These are phyloP conservation scores for Cryptomyrus ogoouensis DNA, from an alignment of 2,113 vertebrate genomes.

Conservation along the genomic window DNA sequence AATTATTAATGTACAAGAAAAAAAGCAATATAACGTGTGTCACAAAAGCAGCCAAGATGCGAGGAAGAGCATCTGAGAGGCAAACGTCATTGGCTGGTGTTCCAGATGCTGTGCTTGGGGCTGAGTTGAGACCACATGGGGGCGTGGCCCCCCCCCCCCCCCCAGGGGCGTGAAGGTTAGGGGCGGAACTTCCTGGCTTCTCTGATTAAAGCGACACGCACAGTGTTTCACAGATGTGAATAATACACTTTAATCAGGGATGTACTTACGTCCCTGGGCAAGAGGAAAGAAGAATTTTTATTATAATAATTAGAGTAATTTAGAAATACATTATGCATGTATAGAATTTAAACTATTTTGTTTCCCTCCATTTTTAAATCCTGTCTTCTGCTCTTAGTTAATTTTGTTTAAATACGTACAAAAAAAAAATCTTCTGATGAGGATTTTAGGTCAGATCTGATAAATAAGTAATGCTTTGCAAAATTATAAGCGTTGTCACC, in stretches of 20 bases:
- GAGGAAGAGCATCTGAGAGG: background rate
- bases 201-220: background rate
- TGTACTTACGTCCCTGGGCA: background rate
- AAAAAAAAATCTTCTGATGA: background rate
- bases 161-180: background rate
- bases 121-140: background rate
- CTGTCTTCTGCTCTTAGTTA: background rate
- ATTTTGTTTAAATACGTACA: background rate
- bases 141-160: too few relatives aligned
- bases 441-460: background rate
- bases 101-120: background rate
- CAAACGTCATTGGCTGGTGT: background rate
- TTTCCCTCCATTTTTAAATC: background rate
- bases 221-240: background rate
- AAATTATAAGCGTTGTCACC: background rate
- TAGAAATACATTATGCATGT: background rate
- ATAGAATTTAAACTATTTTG: background rate
- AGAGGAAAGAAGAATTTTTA: background rate
- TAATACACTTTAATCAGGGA: constrained; percentile 1
- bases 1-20: background rate
- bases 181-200: background rate
- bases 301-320: background rate
- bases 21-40: background rate
- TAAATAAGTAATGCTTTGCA: background rate
- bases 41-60: background rate